Evolutionary conservation across 2,797 vertebrate genomes (phyloP).

Genomic region (Hypotaenidia philippensis): DNA sequence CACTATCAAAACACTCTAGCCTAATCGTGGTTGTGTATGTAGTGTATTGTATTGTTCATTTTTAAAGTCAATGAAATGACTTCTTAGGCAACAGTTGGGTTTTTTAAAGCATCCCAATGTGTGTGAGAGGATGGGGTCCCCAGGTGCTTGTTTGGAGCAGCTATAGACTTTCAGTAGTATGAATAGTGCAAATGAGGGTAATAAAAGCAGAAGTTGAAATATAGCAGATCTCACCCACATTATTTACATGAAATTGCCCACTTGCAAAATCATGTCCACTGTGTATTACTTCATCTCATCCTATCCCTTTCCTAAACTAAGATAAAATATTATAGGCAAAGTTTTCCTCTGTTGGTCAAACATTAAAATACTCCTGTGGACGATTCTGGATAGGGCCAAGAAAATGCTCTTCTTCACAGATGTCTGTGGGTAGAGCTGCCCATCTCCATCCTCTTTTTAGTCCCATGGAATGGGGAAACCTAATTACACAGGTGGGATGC

Average conservation of each 20-base stretch:
- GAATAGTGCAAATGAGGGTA: not conserved
- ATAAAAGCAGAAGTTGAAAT: conserved; percentile 17
- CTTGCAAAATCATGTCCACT: not conserved
- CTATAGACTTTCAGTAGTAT: not conserved
- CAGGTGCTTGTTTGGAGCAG: not conserved
- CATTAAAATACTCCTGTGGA: not conserved
- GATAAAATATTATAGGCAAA: not conserved
- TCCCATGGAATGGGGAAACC: not conserved
- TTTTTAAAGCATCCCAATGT: not conserved
- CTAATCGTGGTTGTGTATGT: not conserved
- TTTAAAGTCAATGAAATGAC: conserved; percentile 37
- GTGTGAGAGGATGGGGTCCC: not conserved
- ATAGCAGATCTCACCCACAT: accelerated
- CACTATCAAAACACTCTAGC: not conserved
- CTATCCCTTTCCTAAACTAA: not conserved
- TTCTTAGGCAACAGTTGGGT: not conserved
- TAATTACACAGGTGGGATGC: not conserved
- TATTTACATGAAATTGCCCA: not conserved
- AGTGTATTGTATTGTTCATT: not conserved
- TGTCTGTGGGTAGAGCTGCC: not conserved
- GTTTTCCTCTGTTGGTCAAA: not conserved
- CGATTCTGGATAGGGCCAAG: not conserved
- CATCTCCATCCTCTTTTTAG: not conserved
- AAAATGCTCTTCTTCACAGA: not conserved
- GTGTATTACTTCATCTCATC: not conserved